Evolutionary conservation across 2,888 invertebrate species (phyloP), one percentile per base, ranked within the genome.

Genomic region (Catonia carolina): DNA sequence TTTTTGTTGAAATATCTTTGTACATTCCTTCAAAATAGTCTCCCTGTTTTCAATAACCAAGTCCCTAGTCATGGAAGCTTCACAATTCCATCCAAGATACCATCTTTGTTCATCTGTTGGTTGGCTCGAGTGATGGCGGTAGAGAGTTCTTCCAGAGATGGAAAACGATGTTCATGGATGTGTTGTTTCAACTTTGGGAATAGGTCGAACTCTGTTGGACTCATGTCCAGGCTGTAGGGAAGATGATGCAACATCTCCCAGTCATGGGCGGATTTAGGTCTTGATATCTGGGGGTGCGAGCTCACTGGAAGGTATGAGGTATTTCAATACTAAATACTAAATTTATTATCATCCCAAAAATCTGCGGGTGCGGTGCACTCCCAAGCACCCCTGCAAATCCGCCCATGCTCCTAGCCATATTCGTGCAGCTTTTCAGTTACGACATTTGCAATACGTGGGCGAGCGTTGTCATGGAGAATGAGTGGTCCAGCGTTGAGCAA

Each of bases 91-190:
- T 45, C 18, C 6, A 18, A 18, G 45, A 45, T 17, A 20, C 17
- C 15, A 45, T 45, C 37, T 45, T 45, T 45, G 45, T 45, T 45
- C 18, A 45, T 45, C 45, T 45, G 45, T 45, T 18, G 14, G 45
- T 17, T n/a, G n/a, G n/a, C n/a, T n/a, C n/a, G n/a, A n/a, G n/a
- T n/a, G n/a, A n/a, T 10, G 10, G 45, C 45, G 10, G 4, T 45
- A 20, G 45, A 45, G 18, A 17, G 45, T 18, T 45, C 45, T 45
- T 45, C 45, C 45, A 45, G 45, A 45, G 45, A 45, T 45, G 6
- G 10, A 45, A 20, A 45, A 20, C 20, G 14, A 45, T 20, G 14
- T 45, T 20, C 41, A 45, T 14, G 45, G 17, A 45, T 45, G 18
- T 15, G 45, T 20, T 45, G 3, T 45, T 45, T 45, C 45, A 45